phyloP scores from a whole-genome alignment of 2,113 vertebrate species.

The Sinocyclocheilus anshuiensis region DNA sequence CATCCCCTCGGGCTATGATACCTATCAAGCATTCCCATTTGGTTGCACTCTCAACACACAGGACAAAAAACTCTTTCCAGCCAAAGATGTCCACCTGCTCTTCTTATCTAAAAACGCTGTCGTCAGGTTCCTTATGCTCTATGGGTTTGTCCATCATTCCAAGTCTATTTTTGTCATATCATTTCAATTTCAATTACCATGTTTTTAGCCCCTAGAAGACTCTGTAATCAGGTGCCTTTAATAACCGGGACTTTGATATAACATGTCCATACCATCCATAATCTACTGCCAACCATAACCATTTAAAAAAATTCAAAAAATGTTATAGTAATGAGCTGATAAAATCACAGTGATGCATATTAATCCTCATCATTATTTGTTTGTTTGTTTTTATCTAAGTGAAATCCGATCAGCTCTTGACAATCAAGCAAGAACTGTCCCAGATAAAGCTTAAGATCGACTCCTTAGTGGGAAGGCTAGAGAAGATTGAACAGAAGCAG shows the following conservation, averaged over 20 bases:
- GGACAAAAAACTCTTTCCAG: slow-evolving; percentile 88
- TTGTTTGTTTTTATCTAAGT: slow-evolving; percentile 71
- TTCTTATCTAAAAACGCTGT: slow-evolving; percentile 79
- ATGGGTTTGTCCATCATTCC: slow-evolving; percentile 79
- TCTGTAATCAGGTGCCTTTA: no score
- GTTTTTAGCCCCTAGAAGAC: neutral
- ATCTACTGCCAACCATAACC: neutral
- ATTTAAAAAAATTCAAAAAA: neutral
- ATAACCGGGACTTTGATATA: neutral
- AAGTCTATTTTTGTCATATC: neutral
- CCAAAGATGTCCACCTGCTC: slow-evolving; percentile 85
- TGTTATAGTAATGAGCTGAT: neutral
- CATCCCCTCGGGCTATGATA: slow-evolving; percentile 85
- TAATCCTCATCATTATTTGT: neutral
- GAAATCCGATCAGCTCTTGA: slow-evolving; percentile 92
- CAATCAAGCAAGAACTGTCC: slow-evolving; percentile 95
- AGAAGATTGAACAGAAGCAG: slow-evolving; percentile 95
- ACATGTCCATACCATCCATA: neutral
- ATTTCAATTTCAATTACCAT: neutral
- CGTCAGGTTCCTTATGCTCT: slow-evolving; percentile 78
- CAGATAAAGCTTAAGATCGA: slow-evolving; percentile 98
- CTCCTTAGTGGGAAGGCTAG: slow-evolving; percentile 93
- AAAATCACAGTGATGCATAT: slow-evolving; percentile 23
- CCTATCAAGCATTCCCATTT: slow-evolving; percentile 90
- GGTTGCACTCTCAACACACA: slow-evolving; percentile 81